Evolutionary conservation across 1,140 invertebrate genomes (phyloP).

Genomic region (Drosophila novamexicana): DNA sequence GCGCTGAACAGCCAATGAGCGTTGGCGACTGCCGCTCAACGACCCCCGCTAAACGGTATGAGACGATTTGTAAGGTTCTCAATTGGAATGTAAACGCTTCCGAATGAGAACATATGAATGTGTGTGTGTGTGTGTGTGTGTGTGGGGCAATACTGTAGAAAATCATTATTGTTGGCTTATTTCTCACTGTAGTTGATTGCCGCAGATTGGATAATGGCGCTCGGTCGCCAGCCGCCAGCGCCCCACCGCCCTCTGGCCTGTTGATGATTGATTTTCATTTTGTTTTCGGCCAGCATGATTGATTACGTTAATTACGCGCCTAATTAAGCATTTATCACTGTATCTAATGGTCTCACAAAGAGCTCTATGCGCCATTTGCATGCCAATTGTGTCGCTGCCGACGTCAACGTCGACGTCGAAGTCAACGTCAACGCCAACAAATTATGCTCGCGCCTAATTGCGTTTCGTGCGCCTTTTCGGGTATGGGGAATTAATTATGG

Average conservation of each 20-base stretch:
- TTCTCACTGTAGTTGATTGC: conserved; percentile 35
- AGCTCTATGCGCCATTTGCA: conserved; percentile 45
- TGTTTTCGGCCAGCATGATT: conserved; percentile 61
- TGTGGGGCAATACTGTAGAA: conserved; percentile 8
- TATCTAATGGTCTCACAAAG: conserved; percentile 60
- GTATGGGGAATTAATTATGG: conserved; percentile 75
- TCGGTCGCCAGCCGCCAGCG: background rate
- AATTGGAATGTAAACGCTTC: conserved; percentile 28
- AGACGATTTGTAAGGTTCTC: conserved; percentile 26
- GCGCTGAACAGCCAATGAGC: conserved; percentile 9
- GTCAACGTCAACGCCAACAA: conserved; percentile 38
- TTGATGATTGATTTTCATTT: conserved; percentile 65
- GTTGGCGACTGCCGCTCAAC: background rate
- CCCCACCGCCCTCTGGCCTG: background rate
- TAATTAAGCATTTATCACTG: conserved; percentile 80
- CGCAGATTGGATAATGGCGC: conserved; percentile 45
- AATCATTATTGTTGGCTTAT: conserved; percentile 19
- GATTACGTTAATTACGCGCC: conserved; percentile 79
- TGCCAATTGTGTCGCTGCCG: conserved; percentile 35
- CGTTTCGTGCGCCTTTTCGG: conserved; percentile 69
- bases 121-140: background rate
- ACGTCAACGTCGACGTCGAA: background rate
- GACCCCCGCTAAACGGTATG: conserved; percentile 1
- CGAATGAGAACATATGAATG: conserved; percentile 3
- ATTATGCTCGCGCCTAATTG: conserved; percentile 77